Evolutionary conservation across 1,140 invertebrate species (phyloP), one percentile per base, ranked within the genome.

Genomic region (Atopsyche davidsoni): DNA sequence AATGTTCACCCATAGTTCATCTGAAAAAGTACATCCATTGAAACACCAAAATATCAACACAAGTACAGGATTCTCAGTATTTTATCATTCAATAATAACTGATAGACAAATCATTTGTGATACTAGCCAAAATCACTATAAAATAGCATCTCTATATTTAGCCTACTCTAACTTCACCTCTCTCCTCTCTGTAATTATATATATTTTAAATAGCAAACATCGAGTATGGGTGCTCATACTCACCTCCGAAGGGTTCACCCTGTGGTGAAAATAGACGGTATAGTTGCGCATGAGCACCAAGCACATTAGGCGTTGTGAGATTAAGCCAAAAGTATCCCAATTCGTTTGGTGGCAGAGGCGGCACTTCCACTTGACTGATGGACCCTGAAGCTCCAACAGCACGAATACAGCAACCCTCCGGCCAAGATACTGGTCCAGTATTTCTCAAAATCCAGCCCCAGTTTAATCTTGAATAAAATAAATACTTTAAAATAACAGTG

Each of bases 401-500:
- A 47, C 68, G 59, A 49, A 74, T 42, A 52, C 62, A 64, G 63
- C 70, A 72, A 28, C 66, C 66, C 16, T 63, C 64, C 3, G 72
- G 72, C 72, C 72, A 72, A 24, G 55, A 42, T 51, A 68, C 68
- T 21, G 61, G 47, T 24, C 72, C 72, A 54, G 67, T 70, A 50
- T 74, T 74, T 32, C 66, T 64, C 60, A 72, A 66, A 51, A 59
- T 66, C 69, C 69, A 72, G 54, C 56, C 65, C 63, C 70, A 70
- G 60, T 68, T 65, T 64, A 71, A 69, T 64, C 72, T 74, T 59
- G 14, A 50, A 48, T 19, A 10, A 47, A 23, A 19, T 40, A 21
- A 19, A 46, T 11, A n/a, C 22, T 24, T 11, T 19, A 19, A 11
- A 24, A 4, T 44, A 25, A 44, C 3, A 46, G 3, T 14, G 11